Conservation (phyloP, 2,888 invertebrate species). For the Bellardia bayeri region DNA sequence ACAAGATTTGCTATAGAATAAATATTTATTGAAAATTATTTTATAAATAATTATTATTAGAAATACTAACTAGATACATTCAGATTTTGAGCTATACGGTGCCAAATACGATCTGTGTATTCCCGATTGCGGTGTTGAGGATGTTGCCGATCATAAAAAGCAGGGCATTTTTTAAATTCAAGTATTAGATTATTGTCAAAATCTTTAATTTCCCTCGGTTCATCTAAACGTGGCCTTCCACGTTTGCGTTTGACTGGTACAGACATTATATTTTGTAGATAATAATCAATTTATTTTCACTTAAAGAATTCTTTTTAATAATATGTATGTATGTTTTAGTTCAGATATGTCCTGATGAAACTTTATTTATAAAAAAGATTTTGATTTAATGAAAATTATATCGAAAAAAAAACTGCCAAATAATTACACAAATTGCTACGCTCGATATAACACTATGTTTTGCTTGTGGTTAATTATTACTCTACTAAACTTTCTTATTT, state of each 20-base stretch:
- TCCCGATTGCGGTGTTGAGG: constrained; percentile 77
- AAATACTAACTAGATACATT: constrained; percentile 56
- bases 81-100: constrained; percentile 75
- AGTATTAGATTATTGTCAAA: constrained; percentile 77
- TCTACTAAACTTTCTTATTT: neutral
- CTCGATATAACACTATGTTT: too few relatives aligned
- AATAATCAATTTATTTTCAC: too few relatives aligned
- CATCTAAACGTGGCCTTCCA: constrained; percentile 77
- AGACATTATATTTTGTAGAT: constrained; percentile 29
- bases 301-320: too few relatives aligned
- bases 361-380: too few relatives aligned
- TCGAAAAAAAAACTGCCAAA: too few relatives aligned
- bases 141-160: constrained; percentile 78
- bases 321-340: too few relatives aligned
- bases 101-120: constrained; percentile 77
- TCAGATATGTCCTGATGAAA: too few relatives aligned
- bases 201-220: constrained; percentile 75
- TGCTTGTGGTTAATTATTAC: neutral
- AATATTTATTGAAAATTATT: neutral
- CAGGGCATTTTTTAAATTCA: constrained; percentile 78
- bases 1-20: constrained; percentile 74
- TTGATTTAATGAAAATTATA: too few relatives aligned
- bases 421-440: too few relatives aligned
- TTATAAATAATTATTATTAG: neutral
- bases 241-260: constrained; percentile 76